Conservation (phyloP, 92 coral and sea anemone species). For the Zoanthus gigantus region DNA sequence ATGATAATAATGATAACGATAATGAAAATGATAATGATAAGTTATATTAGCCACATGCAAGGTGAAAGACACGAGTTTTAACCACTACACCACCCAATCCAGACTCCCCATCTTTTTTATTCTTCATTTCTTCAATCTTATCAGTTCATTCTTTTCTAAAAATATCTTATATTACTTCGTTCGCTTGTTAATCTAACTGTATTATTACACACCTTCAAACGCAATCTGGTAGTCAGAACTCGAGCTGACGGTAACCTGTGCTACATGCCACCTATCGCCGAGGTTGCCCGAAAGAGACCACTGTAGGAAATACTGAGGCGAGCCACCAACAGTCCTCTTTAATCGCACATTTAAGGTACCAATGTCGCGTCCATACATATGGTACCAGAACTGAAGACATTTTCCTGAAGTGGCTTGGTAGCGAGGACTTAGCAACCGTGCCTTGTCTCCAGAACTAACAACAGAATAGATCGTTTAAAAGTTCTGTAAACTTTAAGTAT, state of each 20-base stretch:
- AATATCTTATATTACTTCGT: neutral
- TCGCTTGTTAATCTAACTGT: neutral
- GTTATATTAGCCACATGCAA: no score
- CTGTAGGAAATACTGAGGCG: slow-evolving; percentile 79
- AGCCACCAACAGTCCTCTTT: slow-evolving; percentile 72
- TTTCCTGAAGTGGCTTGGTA: slow-evolving; percentile 77
- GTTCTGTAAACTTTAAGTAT: no score
- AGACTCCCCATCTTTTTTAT: neutral
- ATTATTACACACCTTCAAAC: slow-evolving; percentile 65
- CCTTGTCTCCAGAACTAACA: slow-evolving; percentile 74
- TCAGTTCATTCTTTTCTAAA: neutral
- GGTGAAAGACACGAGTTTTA: no score
- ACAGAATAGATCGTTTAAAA: neutral
- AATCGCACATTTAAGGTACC: slow-evolving; percentile 84
- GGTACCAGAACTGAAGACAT: slow-evolving; percentile 94
- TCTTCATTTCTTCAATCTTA: neutral
- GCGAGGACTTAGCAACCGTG: slow-evolving; percentile 82
- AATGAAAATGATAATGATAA: no score
- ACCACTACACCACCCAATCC: neutral
- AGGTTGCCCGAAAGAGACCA: slow-evolving; percentile 87
- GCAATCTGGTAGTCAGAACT: slow-evolving; percentile 65
- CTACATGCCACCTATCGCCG: slow-evolving; percentile 87
- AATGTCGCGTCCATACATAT: slow-evolving; percentile 84
- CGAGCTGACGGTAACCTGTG: slow-evolving; percentile 82
- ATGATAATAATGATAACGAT: no score